Base-by-base conservation (phyloP, 1,140 invertebrate species). In the Ips nitidus region DNA sequence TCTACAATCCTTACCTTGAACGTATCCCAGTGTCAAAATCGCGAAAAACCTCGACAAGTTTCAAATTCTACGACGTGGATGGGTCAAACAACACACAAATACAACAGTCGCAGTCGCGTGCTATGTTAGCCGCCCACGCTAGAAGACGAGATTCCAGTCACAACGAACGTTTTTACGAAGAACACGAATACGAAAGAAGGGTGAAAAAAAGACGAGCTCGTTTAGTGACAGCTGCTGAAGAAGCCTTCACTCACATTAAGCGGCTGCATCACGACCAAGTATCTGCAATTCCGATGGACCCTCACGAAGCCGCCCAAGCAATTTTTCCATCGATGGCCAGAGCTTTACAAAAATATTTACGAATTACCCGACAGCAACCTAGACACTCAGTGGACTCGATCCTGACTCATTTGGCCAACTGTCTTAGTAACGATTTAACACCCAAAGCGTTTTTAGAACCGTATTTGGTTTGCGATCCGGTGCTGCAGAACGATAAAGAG, bases 1-100 rank as follows among this genome's bases (percentile, higher is more conserved):
- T 96, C 66, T 99, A 97, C 77, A 99, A 99, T 83, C 96, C 95
- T 0, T 98, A 98, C 79, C 84, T 98, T 72, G 95, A 98, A 80
- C 87, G 94, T 64, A 85, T 95, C 71, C 94, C 94, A 41, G 89
- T 93, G 58, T 91, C 92, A 39, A 94, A 94, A 80, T 91, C 91
- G 1, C 86, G 90, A 67, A 92, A 92, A 80, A 88, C 87, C 41
- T 85, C 86, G 1, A 88, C 89, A 6, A 94, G 92, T 79, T 96
- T 98, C 75, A 98, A 98, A 79, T 96, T 98, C 80, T 99, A 99
- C 81, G 94, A 98, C 80, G 94, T 99, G 0, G 97, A 98, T 78
- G 93, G 90, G 22, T 85, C 87, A 8, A 89, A 90, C 47, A 90
- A 86, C 72, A 83, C 88, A n/a, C 86, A 87, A 57, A 84, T 89